Evolutionary conservation across 2,113 vertebrate genomes (phyloP).

Genomic region (Corvus cornix): DNA sequence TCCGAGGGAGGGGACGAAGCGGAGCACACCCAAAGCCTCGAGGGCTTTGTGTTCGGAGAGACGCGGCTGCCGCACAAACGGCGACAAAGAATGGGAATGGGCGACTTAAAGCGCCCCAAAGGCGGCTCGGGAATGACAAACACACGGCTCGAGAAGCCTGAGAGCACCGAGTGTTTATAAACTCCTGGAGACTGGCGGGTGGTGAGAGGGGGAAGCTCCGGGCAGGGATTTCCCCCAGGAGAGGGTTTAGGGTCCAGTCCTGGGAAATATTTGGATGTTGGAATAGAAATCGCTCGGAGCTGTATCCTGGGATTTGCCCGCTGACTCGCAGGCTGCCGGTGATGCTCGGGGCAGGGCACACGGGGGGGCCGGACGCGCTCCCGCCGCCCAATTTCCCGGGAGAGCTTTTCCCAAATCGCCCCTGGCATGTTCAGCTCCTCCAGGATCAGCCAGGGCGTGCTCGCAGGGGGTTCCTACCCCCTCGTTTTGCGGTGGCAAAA

Average conservation of each 20-base stretch:
- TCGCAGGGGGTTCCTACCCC: neutral
- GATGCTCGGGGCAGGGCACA: neutral
- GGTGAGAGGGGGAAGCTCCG: neutral
- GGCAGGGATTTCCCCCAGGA: neutral
- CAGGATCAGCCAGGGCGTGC: accelerated
- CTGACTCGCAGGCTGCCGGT: neutral
- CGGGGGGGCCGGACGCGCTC: accelerated
- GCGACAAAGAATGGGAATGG: neutral
- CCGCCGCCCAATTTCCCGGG: accelerated
- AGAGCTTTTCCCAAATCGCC: neutral
- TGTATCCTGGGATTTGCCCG: neutral
- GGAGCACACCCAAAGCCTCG: neutral
- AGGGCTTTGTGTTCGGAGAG: neutral
- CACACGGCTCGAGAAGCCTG: neutral
- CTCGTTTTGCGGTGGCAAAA: neutral
- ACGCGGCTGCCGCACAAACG: neutral
- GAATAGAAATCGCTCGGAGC: neutral
- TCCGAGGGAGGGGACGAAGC: neutral
- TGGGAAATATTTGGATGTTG: neutral
- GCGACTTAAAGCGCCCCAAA: neutral
- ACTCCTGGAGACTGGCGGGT: neutral
- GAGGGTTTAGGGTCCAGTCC: neutral
- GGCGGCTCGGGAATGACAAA: neutral
- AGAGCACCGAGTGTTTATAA: neutral
- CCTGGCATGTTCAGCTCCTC: accelerated